Conservation (phyloP, 2,888 invertebrate genomes). For the Patella caerulea region DNA sequence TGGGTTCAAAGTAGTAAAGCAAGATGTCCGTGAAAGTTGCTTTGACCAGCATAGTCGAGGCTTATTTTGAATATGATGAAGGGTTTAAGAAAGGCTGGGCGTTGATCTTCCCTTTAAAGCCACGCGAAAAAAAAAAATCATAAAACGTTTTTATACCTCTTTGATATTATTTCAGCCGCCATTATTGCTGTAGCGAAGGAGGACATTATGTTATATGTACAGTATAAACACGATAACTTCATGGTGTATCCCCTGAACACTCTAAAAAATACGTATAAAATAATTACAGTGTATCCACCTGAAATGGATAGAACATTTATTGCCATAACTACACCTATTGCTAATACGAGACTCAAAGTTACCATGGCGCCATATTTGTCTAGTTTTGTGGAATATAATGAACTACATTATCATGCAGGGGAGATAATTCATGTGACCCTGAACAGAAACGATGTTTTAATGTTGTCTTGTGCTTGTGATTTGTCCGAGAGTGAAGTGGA, state of each 20-base stretch:
- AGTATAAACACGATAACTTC: constrained; percentile 2
- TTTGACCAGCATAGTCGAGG: too few species aligned
- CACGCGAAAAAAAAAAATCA: too few species aligned
- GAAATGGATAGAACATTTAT: neutral
- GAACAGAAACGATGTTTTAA: neutral
- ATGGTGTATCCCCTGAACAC: neutral
- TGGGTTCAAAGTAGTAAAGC: too few species aligned
- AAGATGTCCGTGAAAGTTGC: too few species aligned
- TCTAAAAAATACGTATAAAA: neutral
- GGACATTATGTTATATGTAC: neutral
- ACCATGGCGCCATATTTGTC: neutral
- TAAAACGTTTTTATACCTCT: too few species aligned
- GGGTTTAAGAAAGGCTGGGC: too few species aligned
- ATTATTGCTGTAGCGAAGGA: neutral
- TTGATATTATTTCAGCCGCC: neutral
- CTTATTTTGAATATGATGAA: too few species aligned
- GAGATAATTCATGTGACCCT: neutral
- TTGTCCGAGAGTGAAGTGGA: neutral
- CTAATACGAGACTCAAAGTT: neutral
- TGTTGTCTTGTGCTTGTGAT: neutral
- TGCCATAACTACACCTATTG: neutral
- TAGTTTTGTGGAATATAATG: neutral
- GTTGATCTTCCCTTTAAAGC: too few species aligned
- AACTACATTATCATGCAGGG: neutral
- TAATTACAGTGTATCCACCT: neutral